These are phyloP conservation scores for Cyclina sinensis DNA, from an alignment of 1,140 invertebrate genomes.

Conservation along the genomic window DNA sequence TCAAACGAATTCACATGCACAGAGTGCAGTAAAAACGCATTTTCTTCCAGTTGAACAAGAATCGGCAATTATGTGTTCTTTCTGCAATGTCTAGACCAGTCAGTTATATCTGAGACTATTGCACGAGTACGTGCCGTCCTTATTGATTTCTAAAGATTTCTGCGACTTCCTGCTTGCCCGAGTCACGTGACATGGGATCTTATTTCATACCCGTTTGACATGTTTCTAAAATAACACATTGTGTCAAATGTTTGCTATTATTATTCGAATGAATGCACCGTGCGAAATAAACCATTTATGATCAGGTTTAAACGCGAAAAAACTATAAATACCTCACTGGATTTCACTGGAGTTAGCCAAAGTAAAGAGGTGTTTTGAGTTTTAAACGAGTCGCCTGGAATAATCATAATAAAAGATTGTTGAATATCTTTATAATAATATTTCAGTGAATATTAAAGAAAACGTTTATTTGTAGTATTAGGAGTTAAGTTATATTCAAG, in stretches of 20 bases:
- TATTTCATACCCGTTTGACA: constrained; percentile 13
- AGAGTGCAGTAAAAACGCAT: too few species aligned
- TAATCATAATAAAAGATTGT: background rate
- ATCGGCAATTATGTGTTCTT: too few species aligned
- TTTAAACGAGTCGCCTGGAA: background rate
- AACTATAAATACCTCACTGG: background rate
- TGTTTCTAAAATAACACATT: background rate
- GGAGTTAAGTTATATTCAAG: background rate
- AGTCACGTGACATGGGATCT: background rate
- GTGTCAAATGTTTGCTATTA: background rate
- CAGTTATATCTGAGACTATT: too few species aligned
- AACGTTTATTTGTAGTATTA: too few species aligned
- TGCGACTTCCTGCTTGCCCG: background rate
- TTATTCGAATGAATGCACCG: background rate
- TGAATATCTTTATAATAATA: background rate
- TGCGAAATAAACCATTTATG: constrained; percentile 15
- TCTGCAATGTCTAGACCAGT: too few species aligned
- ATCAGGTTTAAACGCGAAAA: background rate
- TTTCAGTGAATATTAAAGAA: too few species aligned
- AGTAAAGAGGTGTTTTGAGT: background rate
- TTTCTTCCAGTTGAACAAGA: too few species aligned
- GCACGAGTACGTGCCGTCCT: too few species aligned
- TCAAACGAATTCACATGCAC: too few species aligned
- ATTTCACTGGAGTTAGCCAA: too few species aligned
- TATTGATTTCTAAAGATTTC: too few species aligned